A percentile compares a stretch with the other conserved stretches of the same genome.
Conservation (phyloP, 2,888 invertebrate species). For the Metallyticus violacea region DNA sequence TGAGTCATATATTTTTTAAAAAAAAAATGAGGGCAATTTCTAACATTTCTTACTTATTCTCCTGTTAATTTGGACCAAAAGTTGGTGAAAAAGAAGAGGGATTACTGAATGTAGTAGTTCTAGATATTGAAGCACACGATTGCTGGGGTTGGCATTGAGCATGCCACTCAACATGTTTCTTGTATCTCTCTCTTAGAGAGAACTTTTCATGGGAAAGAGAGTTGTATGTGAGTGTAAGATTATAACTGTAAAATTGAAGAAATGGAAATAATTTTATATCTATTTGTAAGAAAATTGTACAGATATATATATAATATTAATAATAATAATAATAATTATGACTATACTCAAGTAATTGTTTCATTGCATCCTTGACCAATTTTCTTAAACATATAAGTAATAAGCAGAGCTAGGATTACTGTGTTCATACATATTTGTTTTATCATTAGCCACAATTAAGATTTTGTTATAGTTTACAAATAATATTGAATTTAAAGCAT, state of each 20-base stretch:
- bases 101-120: not conserved
- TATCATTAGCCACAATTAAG: too few relatives aligned
- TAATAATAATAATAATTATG: not conserved
- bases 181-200: not conserved
- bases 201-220: not conserved
- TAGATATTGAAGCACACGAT: not conserved
- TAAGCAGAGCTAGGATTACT: too few relatives aligned
- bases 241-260: slow-evolving; percentile 4
- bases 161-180: not conserved
- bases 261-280: slow-evolving; percentile 31
- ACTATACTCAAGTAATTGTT: not conserved
- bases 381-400: too few relatives aligned
- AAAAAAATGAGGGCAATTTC: not conserved
- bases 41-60: not conserved
- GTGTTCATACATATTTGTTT: too few relatives aligned
- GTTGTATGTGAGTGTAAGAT: not conserved
- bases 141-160: not conserved
- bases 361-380: not conserved
- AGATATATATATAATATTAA: slow-evolving; percentile 27
- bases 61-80: not conserved
- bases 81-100: not conserved
- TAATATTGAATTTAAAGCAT: too few relatives aligned
- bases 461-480: too few relatives aligned
- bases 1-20: not conserved
- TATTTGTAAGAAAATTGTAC: slow-evolving; percentile 33